Base-by-base conservation (phyloP, 30 jellyfish, hydroid and myxozoan species). In the Mastigias papua region DNA sequence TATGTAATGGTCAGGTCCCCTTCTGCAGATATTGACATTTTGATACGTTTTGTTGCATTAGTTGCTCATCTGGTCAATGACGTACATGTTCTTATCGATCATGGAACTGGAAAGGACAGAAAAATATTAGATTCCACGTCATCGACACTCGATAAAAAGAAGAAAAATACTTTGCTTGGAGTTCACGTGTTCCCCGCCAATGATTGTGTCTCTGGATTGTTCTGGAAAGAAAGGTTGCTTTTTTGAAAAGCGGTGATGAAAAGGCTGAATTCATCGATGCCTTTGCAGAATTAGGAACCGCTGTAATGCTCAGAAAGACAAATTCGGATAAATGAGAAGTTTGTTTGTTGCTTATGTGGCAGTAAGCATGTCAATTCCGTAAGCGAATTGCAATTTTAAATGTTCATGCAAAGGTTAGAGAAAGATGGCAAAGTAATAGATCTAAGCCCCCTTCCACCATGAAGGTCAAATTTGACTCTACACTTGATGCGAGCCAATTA, bases 161-260 rank as follows among this genome's bases (percentile, higher is more conserved):
- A 71, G 48, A 82, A 76, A 57, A 46, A 69, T 20, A 89, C 81
- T 20, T 54, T 85, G 19, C 75, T 85, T 51, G 94, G 94, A 60
- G 75, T 85, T 27, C 88, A 84, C 42, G 80, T 79, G 57, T 84
- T 84, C 86, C 50, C 87, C 48, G 80, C 87, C 80, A 81, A 69
- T 50, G 86, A 84, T 34, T 69, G 70, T 62, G 78, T 84, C 61
- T 58, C 87, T 10, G 77, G 79, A 23, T 84, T 84, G 28, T 84
- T 69, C 67, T 2, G 82, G 19, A 69, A 69, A 80, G 93, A 37
- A 84, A 84, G 54, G 74, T 64, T 29, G 69, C 84, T 17, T 66
- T 67, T 67, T 81, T 70, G 84, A 81, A 66, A 42, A 46, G 64
- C 28, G 34, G 65, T 84, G 37, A 31, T 46, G 42, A 81, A 46